Evolutionary conservation across 2,888 invertebrate species (phyloP), one percentile per base, ranked within the genome.

Genomic region (Epinotia demarniana): DNA sequence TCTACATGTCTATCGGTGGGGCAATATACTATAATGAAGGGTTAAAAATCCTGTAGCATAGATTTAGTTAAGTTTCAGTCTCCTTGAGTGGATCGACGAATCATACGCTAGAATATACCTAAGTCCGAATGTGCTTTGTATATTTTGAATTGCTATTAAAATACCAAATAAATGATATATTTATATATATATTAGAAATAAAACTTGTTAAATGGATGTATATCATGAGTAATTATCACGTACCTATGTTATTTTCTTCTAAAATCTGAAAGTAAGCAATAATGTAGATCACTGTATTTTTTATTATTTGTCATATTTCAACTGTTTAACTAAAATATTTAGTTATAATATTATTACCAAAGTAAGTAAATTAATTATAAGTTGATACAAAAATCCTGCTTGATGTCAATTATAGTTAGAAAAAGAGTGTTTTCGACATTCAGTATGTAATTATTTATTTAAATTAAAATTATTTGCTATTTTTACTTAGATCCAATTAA

Each of bases 71-170:
- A 81, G 80, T 79, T 83, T 85, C 84, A 81, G 91, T 91, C 89
- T 90, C 90, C 91, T 78, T 78, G 2, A 74, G 18, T 78, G 90
- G 92, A 89, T 89, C 61, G 89, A 92, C 89, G 82, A 88, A 89
- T 93, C 94, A 94, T 94, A 93, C 93, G 94, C 94, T 94, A 94
- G 94, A 93, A 92, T 92, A 92, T 90, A 92, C 94, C 94, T 93
- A 94, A 94, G 94, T 91, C 86, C 87, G 82, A 89, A 85, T 84
- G 83, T 89, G 93, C 93, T 93, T 92, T 94, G 93, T 94, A 94
- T 85, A 90, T 88, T 89, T 80, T 78, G 78, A 80, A 72, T 72
- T 77, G 91, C 92, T 89, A 85, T 84, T 83, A 83, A 88, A 83
- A 89, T 84, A 92, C 90, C 90, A 90, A 91, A 92, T 89, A 87